Conservation (phyloP, 1,140 invertebrate genomes). For the Aphelenchoides fujianensis region DNA sequence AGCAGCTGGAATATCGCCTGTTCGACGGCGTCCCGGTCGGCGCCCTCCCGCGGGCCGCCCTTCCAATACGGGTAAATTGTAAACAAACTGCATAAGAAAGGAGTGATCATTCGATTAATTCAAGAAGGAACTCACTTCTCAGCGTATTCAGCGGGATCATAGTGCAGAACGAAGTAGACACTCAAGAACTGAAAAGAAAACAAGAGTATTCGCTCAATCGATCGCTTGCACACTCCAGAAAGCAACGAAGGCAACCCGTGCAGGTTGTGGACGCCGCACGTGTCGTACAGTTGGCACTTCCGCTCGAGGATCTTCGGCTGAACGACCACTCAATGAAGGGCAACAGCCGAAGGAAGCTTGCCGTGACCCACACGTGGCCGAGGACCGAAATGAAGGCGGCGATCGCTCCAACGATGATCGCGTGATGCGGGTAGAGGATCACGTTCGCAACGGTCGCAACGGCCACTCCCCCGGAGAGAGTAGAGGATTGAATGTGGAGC, state of each 20-base stretch:
- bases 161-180: slow-evolving; percentile 55
- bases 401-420: slow-evolving; percentile 75
- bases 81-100: slow-evolving; percentile 66
- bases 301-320: slow-evolving; percentile 35
- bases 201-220: too few species aligned
- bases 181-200: slow-evolving; percentile 52
- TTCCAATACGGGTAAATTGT: slow-evolving; percentile 66
- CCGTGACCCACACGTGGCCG: slow-evolving; percentile 46
- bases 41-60: slow-evolving; percentile 63
- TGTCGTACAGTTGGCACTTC: slow-evolving; percentile 63
- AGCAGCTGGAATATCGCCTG: slow-evolving; percentile 78
- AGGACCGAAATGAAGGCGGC: slow-evolving; percentile 77
- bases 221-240: slow-evolving; percentile 60
- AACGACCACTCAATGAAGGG: neutral
- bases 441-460: slow-evolving; percentile 72
- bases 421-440: slow-evolving; percentile 76
- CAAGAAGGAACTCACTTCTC: slow-evolving; percentile 30
- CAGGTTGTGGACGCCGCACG: slow-evolving; percentile 66
- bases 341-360: neutral
- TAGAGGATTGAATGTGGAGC: slow-evolving; percentile 64
- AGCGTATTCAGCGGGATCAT: slow-evolving; percentile 55
- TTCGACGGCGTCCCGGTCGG: slow-evolving; percentile 68
- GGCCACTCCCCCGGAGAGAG: slow-evolving; percentile 68
- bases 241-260: slow-evolving; percentile 66
- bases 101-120: slow-evolving; percentile 30